Evolutionary conservation across 2,113 vertebrate species (phyloP).

Genomic region (Phalacrocorax carbo): DNA sequence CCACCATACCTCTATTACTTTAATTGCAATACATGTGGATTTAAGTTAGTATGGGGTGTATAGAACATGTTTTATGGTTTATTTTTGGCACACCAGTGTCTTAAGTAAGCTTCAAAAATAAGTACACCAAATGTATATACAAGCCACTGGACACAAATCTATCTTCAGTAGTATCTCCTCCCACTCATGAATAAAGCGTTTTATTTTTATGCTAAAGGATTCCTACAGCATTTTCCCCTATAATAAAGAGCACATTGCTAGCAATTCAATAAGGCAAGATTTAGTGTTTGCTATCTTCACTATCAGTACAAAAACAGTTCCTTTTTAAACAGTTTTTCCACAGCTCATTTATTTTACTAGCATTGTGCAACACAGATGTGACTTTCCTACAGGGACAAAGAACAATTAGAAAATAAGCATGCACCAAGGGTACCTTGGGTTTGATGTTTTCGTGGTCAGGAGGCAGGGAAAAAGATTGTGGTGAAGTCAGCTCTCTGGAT

Average conservation of each 20-base stretch:
- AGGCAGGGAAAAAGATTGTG: constrained; percentile 51
- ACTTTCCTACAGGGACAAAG: not conserved
- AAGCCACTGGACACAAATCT: not conserved
- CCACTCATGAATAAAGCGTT: not conserved
- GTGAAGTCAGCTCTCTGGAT: constrained; percentile 67
- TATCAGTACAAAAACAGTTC: not conserved
- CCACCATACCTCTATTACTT: not conserved
- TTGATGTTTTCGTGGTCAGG: constrained; percentile 70
- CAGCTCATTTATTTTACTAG: not conserved
- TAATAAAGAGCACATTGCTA: not conserved
- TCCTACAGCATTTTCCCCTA: not conserved
- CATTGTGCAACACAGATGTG: not conserved
- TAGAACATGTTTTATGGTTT: not conserved
- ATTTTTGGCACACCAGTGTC: not conserved
- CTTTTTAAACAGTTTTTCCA: not conserved
- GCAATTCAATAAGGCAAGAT: not conserved
- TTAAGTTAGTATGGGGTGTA: not conserved
- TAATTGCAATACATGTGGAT: not conserved
- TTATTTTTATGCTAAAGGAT: not conserved
- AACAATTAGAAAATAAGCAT: constrained; percentile 59
- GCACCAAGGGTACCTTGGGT: constrained; percentile 77
- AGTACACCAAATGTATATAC: not conserved
- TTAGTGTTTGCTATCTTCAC: not conserved
- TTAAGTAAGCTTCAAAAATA: not conserved
- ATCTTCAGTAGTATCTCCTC: not conserved